Conservation (phyloP, 2,113 vertebrate genomes). For the Alligator sinensis region DNA sequence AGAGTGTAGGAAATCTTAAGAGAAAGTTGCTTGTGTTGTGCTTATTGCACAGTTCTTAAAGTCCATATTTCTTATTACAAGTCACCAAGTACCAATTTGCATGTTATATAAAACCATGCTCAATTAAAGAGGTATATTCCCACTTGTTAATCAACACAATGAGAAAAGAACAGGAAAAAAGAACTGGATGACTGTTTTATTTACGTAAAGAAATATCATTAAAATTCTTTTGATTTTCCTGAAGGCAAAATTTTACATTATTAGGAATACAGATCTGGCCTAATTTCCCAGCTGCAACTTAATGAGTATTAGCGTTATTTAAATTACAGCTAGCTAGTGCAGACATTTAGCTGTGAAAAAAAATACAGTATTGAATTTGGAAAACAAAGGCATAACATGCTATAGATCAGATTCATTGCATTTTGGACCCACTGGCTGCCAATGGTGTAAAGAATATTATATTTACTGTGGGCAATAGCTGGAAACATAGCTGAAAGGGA, state of each 20-base stretch:
- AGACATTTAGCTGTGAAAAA: constrained; percentile 44
- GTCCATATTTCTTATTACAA: constrained; percentile 53
- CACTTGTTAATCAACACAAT: constrained; percentile 62
- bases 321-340: constrained; percentile 63
- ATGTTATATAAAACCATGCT: constrained; percentile 72
- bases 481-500: neutral
- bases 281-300: constrained; percentile 73
- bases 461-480: neutral
- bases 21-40: constrained; percentile 17
- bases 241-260: constrained; percentile 63
- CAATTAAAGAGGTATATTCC: constrained; percentile 62
- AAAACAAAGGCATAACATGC: constrained; percentile 31
- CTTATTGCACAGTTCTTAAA: constrained; percentile 58
- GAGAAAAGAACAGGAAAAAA: constrained; percentile 73
- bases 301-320: constrained; percentile 70
- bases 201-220: constrained; percentile 73
- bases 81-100: constrained; percentile 57
- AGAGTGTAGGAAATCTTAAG: neutral
- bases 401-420: rapidly evolving
- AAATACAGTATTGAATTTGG: constrained; percentile 44
- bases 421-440: neutral
- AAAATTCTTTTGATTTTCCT: constrained; percentile 77
- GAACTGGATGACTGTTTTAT: constrained; percentile 65
- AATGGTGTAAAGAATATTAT: neutral
- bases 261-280: constrained; percentile 67